Evolutionary conservation across 2,888 invertebrate genomes (phyloP).

Genomic region (Lepetodrilus schrolli): DNA sequence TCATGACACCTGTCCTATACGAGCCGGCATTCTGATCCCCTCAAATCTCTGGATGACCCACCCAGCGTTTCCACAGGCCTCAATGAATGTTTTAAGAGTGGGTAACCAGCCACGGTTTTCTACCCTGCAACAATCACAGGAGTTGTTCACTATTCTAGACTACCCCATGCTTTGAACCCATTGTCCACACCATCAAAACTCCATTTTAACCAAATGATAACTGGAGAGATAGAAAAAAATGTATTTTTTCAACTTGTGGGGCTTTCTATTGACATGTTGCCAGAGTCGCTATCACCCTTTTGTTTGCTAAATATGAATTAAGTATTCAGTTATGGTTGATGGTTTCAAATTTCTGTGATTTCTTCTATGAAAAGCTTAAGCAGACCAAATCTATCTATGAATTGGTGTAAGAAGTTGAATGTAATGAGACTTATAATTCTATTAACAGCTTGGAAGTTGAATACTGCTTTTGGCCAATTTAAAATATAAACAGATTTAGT

Average conservation of each 20-base stretch:
- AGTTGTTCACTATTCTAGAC: not conserved
- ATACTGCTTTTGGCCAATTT: too few species aligned
- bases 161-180: not conserved
- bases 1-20: not conserved
- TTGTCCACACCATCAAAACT: conserved; percentile 5
- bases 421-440: too few species aligned
- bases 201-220: conserved; percentile 22
- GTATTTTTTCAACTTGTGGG: conserved; percentile 15
- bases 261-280: conserved; percentile 8
- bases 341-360: not conserved
- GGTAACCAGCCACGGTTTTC: not conserved
- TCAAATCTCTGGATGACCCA: not conserved
- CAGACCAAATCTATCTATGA: too few species aligned
- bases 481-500: too few species aligned
- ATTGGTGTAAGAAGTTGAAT: too few species aligned
- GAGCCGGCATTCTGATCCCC: not conserved
- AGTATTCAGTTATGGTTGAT: not conserved
- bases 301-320: conserved; percentile 6
- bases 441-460: too few species aligned
- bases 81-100: not conserved
- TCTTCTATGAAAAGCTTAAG: too few species aligned
- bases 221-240: conserved; percentile 15
- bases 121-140: not conserved
- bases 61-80: not conserved
- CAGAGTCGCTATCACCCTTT: not conserved